Percentiles rank a stretch among this genome's conserved stretches.
These are phyloP conservation scores for Leptonema lineaticorne DNA, from an alignment of 1,140 invertebrate species.

Conservation along the genomic window DNA sequence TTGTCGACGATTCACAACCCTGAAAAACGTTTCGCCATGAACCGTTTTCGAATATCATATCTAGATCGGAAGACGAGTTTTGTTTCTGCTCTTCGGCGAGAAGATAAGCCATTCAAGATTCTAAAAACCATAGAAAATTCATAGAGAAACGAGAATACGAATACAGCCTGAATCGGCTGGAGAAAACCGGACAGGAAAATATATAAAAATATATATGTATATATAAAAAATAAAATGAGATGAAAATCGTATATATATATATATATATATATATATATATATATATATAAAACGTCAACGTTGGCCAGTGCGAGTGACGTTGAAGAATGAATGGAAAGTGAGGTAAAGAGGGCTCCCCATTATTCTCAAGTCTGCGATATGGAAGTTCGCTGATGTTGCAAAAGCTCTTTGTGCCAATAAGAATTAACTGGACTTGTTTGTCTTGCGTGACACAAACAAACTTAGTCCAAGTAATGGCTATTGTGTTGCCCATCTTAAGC, in stretches of 20 bases:
- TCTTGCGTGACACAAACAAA: conserved; percentile 29
- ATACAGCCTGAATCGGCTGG: no score
- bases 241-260: no score
- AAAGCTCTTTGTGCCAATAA: conserved; percentile 26
- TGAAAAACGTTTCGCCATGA: no score
- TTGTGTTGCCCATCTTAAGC: neutral
- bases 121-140: no score
- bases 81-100: neutral
- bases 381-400: conserved; percentile 14
- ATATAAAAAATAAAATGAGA: neutral
- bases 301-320: conserved; percentile 19
- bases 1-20: no score
- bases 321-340: conserved; percentile 24
- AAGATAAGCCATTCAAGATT: conserved; percentile 19
- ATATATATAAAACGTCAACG: neutral
- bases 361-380: conserved; percentile 10
- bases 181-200: neutral
- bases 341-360: conserved; percentile 14
- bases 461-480: conserved; percentile 12
- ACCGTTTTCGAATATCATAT: no score
- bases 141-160: no score
- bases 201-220: neutral
- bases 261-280: neutral
- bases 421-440: conserved; percentile 26
- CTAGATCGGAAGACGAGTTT: neutral